These are phyloP conservation scores for Branchellion lobata DNA, from an alignment of 2,888 invertebrate genomes.

Conservation along the genomic window DNA sequence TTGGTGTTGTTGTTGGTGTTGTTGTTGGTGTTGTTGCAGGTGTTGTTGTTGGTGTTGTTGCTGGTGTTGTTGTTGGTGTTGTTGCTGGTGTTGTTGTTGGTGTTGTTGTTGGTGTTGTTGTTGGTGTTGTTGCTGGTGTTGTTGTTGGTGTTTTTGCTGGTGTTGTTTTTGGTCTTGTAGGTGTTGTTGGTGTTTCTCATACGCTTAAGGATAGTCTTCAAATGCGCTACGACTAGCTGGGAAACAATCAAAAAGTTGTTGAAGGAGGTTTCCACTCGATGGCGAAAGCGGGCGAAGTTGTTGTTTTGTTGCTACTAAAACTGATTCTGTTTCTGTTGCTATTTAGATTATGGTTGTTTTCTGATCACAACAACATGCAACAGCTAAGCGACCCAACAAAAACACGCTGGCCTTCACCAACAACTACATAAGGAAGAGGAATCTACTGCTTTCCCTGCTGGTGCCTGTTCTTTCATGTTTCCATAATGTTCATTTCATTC, in stretches of 20 bases:
- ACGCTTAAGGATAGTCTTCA: too few species aligned
- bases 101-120: background rate
- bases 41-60: background rate
- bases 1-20: background rate
- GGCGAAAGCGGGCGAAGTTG: too few species aligned
- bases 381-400: conserved; percentile 34
- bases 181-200: too few species aligned
- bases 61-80: background rate
- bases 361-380: too few species aligned
- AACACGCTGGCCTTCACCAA: conserved; percentile 73
- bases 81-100: background rate
- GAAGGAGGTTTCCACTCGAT: too few species aligned
- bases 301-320: too few species aligned
- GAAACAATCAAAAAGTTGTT: too few species aligned
- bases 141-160: background rate
- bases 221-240: too few species aligned
- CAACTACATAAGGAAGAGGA: conserved; percentile 89
- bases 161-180: conserved; percentile 34
- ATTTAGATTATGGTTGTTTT: too few species aligned
- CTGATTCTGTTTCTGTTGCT: too few species aligned
- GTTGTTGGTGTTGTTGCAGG: background rate
- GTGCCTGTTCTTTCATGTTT: conserved; percentile 63
- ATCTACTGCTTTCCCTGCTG: conserved; percentile 86
- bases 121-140: conserved; percentile 1
- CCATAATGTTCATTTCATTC: too few species aligned